phyloP scores from a whole-genome alignment of 2,888 invertebrate species.

The Ditula angustiorana region DNA sequence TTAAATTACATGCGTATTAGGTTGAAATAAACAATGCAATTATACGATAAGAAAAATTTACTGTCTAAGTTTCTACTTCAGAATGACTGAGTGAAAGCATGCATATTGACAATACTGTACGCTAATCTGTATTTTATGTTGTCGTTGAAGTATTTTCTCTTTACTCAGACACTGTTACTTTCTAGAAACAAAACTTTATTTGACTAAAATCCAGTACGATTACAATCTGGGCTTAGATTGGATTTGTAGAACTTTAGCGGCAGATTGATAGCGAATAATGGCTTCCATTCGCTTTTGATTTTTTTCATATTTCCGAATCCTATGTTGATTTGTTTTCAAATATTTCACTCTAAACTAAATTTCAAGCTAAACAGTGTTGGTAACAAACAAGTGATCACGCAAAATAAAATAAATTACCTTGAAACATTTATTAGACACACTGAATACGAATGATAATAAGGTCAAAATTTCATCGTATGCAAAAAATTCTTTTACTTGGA shows the following conservation, averaged over 20 bases:
- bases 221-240: slow-evolving; percentile 55
- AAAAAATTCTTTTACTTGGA: not conserved
- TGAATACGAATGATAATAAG: slow-evolving; percentile 4
- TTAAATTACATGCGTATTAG: not conserved
- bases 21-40: not conserved
- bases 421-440: not conserved
- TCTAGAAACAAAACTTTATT: not conserved
- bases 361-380: not conserved
- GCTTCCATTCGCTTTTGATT: slow-evolving; percentile 52
- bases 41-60: not conserved
- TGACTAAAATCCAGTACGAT: not conserved
- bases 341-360: not conserved
- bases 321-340: slow-evolving; percentile 36
- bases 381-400: not conserved
- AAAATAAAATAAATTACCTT: not conserved
- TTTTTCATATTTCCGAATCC: slow-evolving; percentile 56
- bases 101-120: slow-evolving; percentile 27
- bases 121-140: slow-evolving; percentile 20
- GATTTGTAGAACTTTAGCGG: slow-evolving; percentile 56
- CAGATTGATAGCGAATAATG: slow-evolving; percentile 53
- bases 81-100: slow-evolving; percentile 4
- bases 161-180: not conserved
- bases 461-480: slow-evolving; percentile 16
- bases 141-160: slow-evolving; percentile 11
- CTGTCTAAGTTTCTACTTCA: not conserved